A percentile compares a stretch with the other conserved stretches of the same genome.
Evolutionary conservation across 2,797 vertebrate species (phyloP).

Genomic region (Harpagifer antarcticus): DNA sequence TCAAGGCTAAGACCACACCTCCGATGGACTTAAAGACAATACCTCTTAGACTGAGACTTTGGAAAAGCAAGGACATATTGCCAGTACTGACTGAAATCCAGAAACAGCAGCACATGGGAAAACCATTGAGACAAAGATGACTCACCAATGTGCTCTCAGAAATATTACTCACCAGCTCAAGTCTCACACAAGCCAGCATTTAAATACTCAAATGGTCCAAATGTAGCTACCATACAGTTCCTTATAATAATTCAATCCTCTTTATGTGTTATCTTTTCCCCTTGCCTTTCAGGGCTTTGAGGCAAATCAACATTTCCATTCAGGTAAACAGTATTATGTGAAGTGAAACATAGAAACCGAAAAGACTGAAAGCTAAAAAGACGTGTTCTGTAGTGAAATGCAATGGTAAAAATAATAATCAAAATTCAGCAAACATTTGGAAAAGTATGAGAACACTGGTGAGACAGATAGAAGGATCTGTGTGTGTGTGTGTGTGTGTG

Average conservation of each 20-base stretch:
- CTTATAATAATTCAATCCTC: too few species aligned
- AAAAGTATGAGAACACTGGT: neutral
- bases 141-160: slow-evolving; percentile 35
- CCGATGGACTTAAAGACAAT: neutral
- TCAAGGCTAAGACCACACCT: neutral
- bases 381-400: neutral
- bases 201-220: slow-evolving; percentile 30
- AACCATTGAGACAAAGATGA: slow-evolving; percentile 31
- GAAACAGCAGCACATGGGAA: slow-evolving; percentile 8
- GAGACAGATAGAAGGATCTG: neutral
- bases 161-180: slow-evolving; percentile 24
- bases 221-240: slow-evolving; percentile 4
- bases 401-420: neutral
- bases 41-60: neutral
- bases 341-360: neutral
- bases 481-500: too few species aligned
- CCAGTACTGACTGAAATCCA: neutral
- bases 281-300: neutral
- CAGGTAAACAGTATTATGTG: neutral
- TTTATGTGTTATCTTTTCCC: too few species aligned
- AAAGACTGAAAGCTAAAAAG: neutral
- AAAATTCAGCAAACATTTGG: neutral
- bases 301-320: neutral
- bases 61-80: neutral
- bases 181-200: slow-evolving; percentile 25